A percentile compares a stretch with the other conserved stretches of the same genome.
Conservation (phyloP, 2,113 vertebrate species). For the Oncorhynchus tshawytscha region DNA sequence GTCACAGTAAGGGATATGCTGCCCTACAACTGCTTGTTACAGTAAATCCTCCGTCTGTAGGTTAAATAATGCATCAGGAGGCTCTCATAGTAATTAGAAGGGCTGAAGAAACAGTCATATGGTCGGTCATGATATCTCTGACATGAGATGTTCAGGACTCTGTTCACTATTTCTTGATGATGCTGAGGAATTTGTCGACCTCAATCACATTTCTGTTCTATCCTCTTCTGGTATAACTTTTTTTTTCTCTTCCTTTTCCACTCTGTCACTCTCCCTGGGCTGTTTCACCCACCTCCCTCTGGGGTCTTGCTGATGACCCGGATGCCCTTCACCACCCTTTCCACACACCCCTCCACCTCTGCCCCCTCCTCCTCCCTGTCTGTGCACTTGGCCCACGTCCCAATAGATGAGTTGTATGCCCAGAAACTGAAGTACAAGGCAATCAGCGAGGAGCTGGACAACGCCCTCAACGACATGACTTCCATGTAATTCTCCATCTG, state of each 20-base stretch:
- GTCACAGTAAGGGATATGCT: conserved; percentile 11
- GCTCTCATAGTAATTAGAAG: conserved; percentile 6
- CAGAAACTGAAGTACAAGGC: conserved; percentile 96
- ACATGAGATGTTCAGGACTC: neutral
- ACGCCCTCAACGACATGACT: conserved; percentile 92
- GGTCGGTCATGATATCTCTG: conserved; percentile 8
- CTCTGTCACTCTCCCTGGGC: conserved; percentile 11
- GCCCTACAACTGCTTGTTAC: conserved; percentile 4
- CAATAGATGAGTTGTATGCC: conserved; percentile 87
- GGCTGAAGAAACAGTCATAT: neutral
- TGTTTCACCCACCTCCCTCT: conserved; percentile 21
- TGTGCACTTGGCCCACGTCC: conserved; percentile 47
- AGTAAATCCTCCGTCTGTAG: neutral
- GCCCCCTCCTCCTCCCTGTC: neutral
- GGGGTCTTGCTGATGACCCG: conserved; percentile 32
- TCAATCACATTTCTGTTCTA: conserved; percentile 15
- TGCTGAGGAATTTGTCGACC: conserved; percentile 17
- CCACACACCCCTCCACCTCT: conserved; percentile 4
- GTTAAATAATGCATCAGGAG: conserved; percentile 1
- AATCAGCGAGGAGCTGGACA: conserved; percentile 93
- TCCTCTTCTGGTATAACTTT: conserved; percentile 6
- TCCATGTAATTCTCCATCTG: conserved; percentile 80
- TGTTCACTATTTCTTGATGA: conserved; percentile 7
- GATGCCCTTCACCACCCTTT: conserved; percentile 27
- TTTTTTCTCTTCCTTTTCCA: conserved; percentile 8